Evolutionary conservation across 2,113 vertebrate species (phyloP).

Genomic region (Polyodon spathula): DNA sequence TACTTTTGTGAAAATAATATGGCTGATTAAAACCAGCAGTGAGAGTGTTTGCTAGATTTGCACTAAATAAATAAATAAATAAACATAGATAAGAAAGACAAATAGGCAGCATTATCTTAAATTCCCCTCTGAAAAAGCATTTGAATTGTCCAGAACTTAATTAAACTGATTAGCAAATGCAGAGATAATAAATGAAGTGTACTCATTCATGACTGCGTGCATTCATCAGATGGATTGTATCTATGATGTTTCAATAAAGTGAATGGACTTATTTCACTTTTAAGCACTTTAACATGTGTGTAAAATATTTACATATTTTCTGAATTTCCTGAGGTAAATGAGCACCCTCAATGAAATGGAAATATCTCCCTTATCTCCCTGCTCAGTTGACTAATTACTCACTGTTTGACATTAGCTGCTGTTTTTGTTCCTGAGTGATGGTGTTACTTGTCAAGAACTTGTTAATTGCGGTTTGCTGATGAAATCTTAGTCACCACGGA

Average conservation of each 20-base stretch:
- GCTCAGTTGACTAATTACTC: neutral
- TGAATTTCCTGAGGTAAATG: neutral
- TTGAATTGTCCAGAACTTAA: neutral
- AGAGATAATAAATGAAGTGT: neutral
- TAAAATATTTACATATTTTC: neutral
- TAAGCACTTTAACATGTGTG: neutral
- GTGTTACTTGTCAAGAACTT: slow-evolving; percentile 1
- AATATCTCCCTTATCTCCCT: neutral
- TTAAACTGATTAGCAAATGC: neutral
- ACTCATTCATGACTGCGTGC: neutral
- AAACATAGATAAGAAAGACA: too few species aligned
- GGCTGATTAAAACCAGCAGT: too few species aligned
- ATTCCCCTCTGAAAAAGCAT: too few species aligned
- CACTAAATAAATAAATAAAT: too few species aligned
- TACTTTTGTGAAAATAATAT: too few species aligned
- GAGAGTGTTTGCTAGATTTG: too few species aligned
- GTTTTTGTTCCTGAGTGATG: neutral
- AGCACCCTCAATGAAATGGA: neutral
- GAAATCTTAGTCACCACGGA: neutral
- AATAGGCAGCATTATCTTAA: too few species aligned
- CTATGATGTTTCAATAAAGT: neutral
- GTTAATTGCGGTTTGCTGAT: neutral
- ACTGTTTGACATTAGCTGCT: slow-evolving; percentile 7
- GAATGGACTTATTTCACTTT: neutral
- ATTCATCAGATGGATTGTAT: neutral